Evolutionary conservation across 2,113 vertebrate genomes (phyloP), one percentile per base, ranked within the genome.

Genomic region (Leucoraja erinaceus): DNA sequence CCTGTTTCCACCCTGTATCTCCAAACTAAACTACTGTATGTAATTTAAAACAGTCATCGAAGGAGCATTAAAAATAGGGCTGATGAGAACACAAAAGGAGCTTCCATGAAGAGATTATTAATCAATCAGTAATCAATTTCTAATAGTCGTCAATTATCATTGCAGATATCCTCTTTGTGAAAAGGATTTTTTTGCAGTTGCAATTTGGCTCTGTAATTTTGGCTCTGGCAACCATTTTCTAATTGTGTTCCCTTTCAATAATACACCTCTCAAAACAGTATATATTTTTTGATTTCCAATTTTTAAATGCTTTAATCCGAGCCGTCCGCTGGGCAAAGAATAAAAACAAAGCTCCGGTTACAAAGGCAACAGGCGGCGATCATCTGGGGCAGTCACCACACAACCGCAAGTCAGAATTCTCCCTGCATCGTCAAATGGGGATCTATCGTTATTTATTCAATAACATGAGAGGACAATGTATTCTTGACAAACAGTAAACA

Each of bases 241-340:
- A 47, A 47, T 94, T 93, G 94, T 81, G 8, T 86, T 95, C 94
- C 94, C 94, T 94, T 94, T 94, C 94, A 94, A 94, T 95, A 94
- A 95, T 94, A 94, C 93, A 90, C 94, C 94, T n/a, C 28, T 93
- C 94, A 94, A 95, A 95, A 94, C 94, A 94, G 95, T 72, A 10
- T 66, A 22, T 72, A 95, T 93, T 93, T 93, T 93, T 84, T 81
- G 86, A n/a, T 93, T 93, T 94, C 66, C 92, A 93, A 93, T 93
- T 93, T 94, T 47, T 94, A 94, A 93, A 93, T 93, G 94, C 93
- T 94, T 93, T 93, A 95, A 94, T 93, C 93, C 94, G 94, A 95
- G 94, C 94, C 94, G 93, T 20, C 90, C 93, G 93, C 90, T 94
- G 94, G 47, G 61, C 86, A 14, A 59, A 14, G 74, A 74, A 92